A percentile compares a stretch with the other conserved stretches of the same genome.
phyloP scores from a whole-genome alignment of 2,888 invertebrate genomes.

The Rapana venosa region DNA sequence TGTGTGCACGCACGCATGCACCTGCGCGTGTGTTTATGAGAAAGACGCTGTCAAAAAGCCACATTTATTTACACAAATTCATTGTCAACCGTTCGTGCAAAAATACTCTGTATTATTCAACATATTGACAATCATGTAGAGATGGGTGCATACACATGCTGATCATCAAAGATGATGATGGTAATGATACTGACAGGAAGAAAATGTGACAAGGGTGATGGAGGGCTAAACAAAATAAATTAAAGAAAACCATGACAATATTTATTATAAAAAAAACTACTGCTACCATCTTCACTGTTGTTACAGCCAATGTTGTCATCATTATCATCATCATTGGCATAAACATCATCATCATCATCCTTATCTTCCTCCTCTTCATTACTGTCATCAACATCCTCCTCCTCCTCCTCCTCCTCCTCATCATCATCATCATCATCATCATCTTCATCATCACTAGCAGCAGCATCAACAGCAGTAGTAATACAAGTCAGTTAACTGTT shows the following conservation, averaged over 20 bases:
- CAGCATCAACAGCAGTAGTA: not conserved
- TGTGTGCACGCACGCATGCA: too few relatives aligned
- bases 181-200: not conserved
- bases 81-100: too few relatives aligned
- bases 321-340: not conserved
- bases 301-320: not conserved
- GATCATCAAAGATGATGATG: not conserved
- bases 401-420: not conserved
- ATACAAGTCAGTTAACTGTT: not conserved
- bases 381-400: not conserved
- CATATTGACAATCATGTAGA: too few relatives aligned
- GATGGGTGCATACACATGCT: not conserved
- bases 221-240: not conserved
- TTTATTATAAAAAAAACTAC: not conserved
- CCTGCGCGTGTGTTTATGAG: too few relatives aligned
- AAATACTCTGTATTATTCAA: too few relatives aligned
- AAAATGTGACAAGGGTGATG: not conserved
- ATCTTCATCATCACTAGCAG: not conserved
- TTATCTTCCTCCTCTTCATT: not conserved
- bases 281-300: not conserved
- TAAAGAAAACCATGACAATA: not conserved
- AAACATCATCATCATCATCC: not conserved
- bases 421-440: slow-evolving; percentile 23
- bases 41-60: too few relatives aligned
- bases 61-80: too few relatives aligned